Evolutionary conservation across 53 echinoderm and acorn worm species (phyloP), one percentile per base, ranked within the genome.

Genomic region (Holothuria leucospilota): DNA sequence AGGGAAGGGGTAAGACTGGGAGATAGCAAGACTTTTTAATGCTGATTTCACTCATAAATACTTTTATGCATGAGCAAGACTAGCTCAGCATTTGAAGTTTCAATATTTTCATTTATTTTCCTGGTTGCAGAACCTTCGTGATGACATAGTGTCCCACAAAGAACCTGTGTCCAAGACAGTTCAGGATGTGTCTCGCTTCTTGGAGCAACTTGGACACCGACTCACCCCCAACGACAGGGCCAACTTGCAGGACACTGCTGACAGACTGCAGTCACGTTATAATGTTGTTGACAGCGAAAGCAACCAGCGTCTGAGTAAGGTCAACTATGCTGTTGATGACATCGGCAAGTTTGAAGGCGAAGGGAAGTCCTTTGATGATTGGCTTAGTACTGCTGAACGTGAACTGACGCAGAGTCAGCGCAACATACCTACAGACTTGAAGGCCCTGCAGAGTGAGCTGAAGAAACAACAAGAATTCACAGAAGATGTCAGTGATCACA

Each of bases 401-500:
- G 63, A 83, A 62, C 81, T 94, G 26, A 90, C 82, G 24, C 77
- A 91, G 68, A 85, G 91, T 40, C 80, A 91, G 72, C 89, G 88
- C 65, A 91, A 71, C 51, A 88, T 93, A 12, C 94, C 93, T 13
- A 89, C 90, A 46, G 99, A 99, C 58, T 72, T 95, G 13, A 94
- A 94, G 25, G 77, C 74, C 8, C 85, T 99, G 82, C 88, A 86
- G 62, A 52, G 73, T 51, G 93, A 91, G 87, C 85, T 95, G 39
- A 78, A 60, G 4, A 88, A 99, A 67, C 95, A 95, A 84, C 90
- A 87, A 84, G 79, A 90, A 24, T 93, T 99, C 84, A 91, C 82
- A 0, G 99, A 99, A 82, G 95, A 99, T 11, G 93, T 99, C 85
- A 95, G 90, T 25, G 98, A 95, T 63, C 95, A 94, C 63, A 99